Conservation (phyloP, 2,888 invertebrate species). For the Ptilodon capucinus region DNA sequence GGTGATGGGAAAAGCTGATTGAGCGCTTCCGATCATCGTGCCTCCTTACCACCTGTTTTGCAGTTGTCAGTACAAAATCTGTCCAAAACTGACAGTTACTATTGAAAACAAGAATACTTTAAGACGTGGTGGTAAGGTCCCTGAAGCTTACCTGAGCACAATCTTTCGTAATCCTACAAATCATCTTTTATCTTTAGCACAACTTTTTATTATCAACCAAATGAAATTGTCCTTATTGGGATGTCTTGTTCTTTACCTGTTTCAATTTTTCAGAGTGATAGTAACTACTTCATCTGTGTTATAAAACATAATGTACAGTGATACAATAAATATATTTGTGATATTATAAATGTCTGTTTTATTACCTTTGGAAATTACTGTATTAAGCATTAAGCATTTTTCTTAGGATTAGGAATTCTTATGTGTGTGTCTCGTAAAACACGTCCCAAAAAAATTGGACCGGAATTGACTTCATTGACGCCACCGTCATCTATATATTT, state of each 20-base stretch:
- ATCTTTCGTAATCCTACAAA: slow-evolving; percentile 40
- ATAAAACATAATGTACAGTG: slow-evolving; percentile 73
- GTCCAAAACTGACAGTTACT: no score
- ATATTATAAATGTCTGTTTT: slow-evolving; percentile 47
- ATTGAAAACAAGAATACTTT: no score
- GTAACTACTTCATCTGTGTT: slow-evolving; percentile 68
- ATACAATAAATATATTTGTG: slow-evolving; percentile 79
- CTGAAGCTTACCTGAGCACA: slow-evolving; percentile 39
- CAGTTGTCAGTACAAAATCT: no score
- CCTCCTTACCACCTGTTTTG: no score
- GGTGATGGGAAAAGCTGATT: not conserved
- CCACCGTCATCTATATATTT: no score
- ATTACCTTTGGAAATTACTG: slow-evolving; percentile 11
- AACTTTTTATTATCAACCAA: slow-evolving; percentile 46
- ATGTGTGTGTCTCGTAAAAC: no score
- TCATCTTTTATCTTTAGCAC: slow-evolving; percentile 56
- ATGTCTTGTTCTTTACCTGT: slow-evolving; percentile 46
- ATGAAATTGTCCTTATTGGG: slow-evolving; percentile 63
- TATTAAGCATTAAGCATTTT: not conserved
- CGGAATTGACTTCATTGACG: no score
- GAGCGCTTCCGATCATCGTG: slow-evolving; percentile 27
- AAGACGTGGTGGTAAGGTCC: no score
- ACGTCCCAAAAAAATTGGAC: no score
- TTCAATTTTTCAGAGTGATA: slow-evolving; percentile 65
- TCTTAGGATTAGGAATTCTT: no score